A percentile compares a stretch with the other conserved stretches of the same genome.
phyloP scores from a whole-genome alignment of 2,888 invertebrate species.

The Drosophila niveifrons region DNA sequence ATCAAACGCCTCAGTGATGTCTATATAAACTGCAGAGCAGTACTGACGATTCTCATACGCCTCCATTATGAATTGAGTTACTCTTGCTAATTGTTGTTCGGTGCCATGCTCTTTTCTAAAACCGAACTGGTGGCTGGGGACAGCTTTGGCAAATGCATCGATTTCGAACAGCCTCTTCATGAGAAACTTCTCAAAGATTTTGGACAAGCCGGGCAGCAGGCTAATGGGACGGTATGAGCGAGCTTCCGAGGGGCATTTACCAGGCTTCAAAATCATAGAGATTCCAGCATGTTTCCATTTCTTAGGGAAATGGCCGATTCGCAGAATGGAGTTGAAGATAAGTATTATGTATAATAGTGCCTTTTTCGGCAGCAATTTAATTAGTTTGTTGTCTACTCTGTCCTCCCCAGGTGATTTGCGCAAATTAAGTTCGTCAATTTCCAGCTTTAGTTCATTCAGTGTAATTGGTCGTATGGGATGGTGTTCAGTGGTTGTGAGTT shows the following conservation, averaged over 20 bases:
- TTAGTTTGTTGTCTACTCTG: not conserved
- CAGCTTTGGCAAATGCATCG: not conserved
- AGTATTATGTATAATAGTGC: not conserved
- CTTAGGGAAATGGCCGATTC: not conserved
- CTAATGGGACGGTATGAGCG: not conserved
- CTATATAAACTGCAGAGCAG: slow-evolving; percentile 14
- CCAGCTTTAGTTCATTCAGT: not conserved
- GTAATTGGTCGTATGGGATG: not conserved
- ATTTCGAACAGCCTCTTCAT: not conserved
- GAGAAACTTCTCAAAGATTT: not conserved
- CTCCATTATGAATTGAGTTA: not conserved
- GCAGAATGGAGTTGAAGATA: not conserved
- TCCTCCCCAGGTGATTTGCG: slow-evolving; percentile 13
- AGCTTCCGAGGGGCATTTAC: not conserved
- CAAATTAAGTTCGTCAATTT: not conserved
- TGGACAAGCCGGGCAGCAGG: not conserved
- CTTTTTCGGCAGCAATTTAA: not conserved
- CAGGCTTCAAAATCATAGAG: slow-evolving; percentile 1
- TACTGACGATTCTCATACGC: slow-evolving; percentile 1
- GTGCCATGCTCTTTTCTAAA: slow-evolving; percentile 15
- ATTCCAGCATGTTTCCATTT: slow-evolving; percentile 6
- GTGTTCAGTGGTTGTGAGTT: not conserved
- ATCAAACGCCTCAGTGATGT: slow-evolving; percentile 23
- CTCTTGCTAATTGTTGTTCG: slow-evolving; percentile 11
- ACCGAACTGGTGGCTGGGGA: slow-evolving; percentile 13